These are phyloP conservation scores for Terrapene triunguis DNA, from an alignment of 2,113 vertebrate species.

Conservation along the genomic window DNA sequence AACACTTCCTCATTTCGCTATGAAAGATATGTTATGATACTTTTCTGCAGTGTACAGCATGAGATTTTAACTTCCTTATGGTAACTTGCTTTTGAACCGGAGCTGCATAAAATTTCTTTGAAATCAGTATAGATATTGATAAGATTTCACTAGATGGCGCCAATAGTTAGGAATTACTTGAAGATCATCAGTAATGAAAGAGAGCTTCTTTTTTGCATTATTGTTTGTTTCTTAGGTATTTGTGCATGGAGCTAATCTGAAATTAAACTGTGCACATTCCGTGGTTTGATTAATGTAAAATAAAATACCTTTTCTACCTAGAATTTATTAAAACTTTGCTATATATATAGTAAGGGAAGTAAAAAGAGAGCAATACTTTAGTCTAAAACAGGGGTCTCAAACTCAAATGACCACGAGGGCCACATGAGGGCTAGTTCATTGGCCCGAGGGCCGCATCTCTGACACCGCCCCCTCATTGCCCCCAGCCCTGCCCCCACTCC, in stretches of 20 bases:
- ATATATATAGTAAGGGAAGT: not conserved
- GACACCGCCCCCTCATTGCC: no score
- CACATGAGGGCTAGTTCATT: no score
- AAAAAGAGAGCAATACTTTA: not conserved
- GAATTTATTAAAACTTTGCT: not conserved
- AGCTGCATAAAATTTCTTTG: not conserved
- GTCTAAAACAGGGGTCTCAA: not conserved
- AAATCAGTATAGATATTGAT: not conserved
- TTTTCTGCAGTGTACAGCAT: not conserved
- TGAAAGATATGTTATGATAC: not conserved
- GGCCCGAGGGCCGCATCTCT: no score
- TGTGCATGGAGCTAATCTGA: not conserved
- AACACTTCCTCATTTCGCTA: fast-evolving
- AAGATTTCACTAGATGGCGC: conserved; percentile 22
- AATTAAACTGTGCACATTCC: not conserved
- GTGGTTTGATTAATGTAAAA: not conserved
- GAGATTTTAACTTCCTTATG: not conserved
- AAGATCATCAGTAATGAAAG: not conserved
- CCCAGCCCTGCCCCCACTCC: no score
- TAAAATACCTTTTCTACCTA: not conserved
- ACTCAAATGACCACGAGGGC: no score
- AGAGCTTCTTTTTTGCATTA: not conserved
- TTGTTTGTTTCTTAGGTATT: not conserved
- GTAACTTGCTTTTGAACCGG: not conserved
- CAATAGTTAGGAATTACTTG: not conserved